Evolutionary conservation across 2,113 vertebrate genomes (phyloP), one percentile per base, ranked within the genome.

Genomic region (Mobula hypostoma): DNA sequence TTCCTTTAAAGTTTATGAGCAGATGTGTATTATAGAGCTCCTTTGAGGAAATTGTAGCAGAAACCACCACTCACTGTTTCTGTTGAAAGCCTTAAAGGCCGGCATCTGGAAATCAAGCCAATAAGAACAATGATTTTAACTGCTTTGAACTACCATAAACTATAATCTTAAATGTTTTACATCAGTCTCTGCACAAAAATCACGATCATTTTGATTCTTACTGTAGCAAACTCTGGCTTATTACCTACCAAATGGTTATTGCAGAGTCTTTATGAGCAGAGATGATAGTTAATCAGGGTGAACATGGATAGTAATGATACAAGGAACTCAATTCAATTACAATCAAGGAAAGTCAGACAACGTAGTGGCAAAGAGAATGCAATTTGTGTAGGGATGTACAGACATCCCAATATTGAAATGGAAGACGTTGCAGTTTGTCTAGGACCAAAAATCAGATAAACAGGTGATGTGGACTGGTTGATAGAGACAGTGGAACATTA

Each of bases 41-140:
- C 29, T 63, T 12, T 88, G 58, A 88, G 29, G 27, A 90, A 90
- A 90, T 2, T 19, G 15, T 12, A n/a, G 14, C 85, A 90, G 85
- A 68, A 90, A 90, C 29, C 14, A 66, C 12, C 61, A 66, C 29
- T 56, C 27, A 61, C 11, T 12, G 56, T 56, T 87, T 58, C 83
- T 63, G 83, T 63, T 90, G 9, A 88, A 63, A 63, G 56, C 85
- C 15, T 9, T 9, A 90, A 90, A 66, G 29, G 5, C 15, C 61
- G n/a, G n/a, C 61, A 66, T 66, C 15, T 90, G 85, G n/a, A 32
- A 90, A 61, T 19, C 4, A 19, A n/a, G 29, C 29, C 29, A 90
- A 66, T 32, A 90, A 90, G 85, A 90, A 19, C 29, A 90, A 90
- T 90, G n/a, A 66, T 66, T 90, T 90, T 66, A 66, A 90, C 29